Percentiles rank a stretch among this genome's conserved stretches.
Evolutionary conservation across 2,888 invertebrate species (phyloP).

Genomic region (Helleia helle): DNA sequence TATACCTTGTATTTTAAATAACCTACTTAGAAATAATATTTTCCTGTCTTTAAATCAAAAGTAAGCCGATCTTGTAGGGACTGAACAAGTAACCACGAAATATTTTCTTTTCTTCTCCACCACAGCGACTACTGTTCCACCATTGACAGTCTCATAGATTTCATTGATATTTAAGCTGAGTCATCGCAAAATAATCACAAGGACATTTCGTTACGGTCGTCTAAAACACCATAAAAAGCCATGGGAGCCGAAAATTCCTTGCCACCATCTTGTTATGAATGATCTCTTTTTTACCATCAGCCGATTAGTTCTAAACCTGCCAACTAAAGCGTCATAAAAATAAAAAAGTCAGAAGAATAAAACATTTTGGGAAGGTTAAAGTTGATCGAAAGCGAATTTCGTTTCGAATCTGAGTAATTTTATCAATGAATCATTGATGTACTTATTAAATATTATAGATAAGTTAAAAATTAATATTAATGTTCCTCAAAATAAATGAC

Average conservation of each 20-base stretch:
- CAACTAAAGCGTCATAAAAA: constrained; percentile 19
- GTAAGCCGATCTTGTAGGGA: too few species aligned
- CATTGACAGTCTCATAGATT: constrained; percentile 11
- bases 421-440: constrained; percentile 40
- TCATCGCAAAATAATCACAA: constrained; percentile 40
- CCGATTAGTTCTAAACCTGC: constrained; percentile 30
- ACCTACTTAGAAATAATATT: too few species aligned
- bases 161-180: constrained; percentile 31
- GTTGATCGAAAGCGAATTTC: constrained; percentile 28
- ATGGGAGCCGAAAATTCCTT: constrained; percentile 59
- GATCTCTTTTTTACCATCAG: constrained; percentile 36
- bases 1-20: too few species aligned
- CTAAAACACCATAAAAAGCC: constrained; percentile 51
- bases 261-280: constrained; percentile 40
- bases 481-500: too few species aligned
- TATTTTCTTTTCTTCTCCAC: too few species aligned
- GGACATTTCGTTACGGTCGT: constrained; percentile 55
- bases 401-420: constrained; percentile 24
- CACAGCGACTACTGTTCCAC: constrained; percentile 9
- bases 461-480: too few species aligned
- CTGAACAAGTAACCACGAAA: too few species aligned
- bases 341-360: constrained; percentile 22
- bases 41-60: too few species aligned
- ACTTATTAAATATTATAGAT: background rate
- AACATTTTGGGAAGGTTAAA: constrained; percentile 26